phyloP scores from a whole-genome alignment of 2,113 vertebrate genomes.

The Acrocephalus kingi region DNA sequence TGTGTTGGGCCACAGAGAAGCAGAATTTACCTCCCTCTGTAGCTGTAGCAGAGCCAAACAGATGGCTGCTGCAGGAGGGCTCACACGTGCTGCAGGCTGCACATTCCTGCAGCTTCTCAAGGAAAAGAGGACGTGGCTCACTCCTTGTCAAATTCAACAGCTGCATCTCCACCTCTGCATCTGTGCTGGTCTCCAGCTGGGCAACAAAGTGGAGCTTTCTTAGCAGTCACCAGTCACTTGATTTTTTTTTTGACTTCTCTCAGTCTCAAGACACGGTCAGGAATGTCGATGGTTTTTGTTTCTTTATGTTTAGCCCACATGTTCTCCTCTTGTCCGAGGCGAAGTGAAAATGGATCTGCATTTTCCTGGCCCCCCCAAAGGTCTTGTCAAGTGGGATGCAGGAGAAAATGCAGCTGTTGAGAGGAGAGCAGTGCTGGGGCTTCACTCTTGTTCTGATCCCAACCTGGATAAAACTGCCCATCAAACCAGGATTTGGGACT shows the following conservation, averaged over 20 bases:
- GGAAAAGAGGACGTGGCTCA: not conserved
- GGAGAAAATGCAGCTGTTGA: not conserved
- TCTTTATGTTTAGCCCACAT: conserved; percentile 15
- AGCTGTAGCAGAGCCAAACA: not conserved
- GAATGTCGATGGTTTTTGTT: conserved; percentile 44
- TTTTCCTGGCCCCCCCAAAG: not conserved
- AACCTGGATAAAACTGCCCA: not conserved
- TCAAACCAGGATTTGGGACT: not conserved
- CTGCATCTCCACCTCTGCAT: conserved; percentile 50
- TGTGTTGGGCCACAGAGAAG: not conserved
- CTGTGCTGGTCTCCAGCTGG: conserved; percentile 4
- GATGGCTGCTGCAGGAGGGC: conserved; percentile 49
- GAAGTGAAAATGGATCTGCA: not conserved
- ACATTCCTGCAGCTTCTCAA: conserved; percentile 1
- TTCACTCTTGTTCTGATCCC: not conserved
- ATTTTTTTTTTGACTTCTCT: not conserved
- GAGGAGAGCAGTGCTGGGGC: not conserved
- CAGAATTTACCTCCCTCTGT: not conserved
- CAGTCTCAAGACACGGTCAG: not conserved
- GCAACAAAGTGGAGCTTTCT: conserved; percentile 46
- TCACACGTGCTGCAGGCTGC: not conserved
- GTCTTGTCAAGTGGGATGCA: not conserved
- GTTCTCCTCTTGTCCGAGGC: not conserved
- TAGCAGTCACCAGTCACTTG: not conserved
- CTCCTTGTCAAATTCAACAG: conserved; percentile 29